Base-by-base conservation (phyloP, 1,140 invertebrate species). In the Cyclina sinensis region DNA sequence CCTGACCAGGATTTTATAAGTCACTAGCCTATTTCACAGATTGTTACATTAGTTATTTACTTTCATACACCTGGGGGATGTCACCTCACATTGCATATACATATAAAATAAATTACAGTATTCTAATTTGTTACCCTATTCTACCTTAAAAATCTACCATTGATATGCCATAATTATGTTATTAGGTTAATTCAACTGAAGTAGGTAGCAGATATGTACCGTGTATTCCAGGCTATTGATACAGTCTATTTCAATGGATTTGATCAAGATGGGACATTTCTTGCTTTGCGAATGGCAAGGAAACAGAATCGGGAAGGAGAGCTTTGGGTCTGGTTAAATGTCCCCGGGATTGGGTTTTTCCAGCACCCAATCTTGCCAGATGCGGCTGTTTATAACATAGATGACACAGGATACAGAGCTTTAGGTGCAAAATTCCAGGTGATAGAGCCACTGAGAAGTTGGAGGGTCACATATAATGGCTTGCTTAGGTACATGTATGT, bases 401-500 rank as follows among this genome's bases (percentile, higher is more conserved):
- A 92, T 73, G 91, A 83, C 0, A 90, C 90, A 4, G 91, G 86
- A n/a, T 97, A 96, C 96, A 95, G 94, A 37, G 96, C 96, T 14
- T 96, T 93, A 0, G 97, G 96, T 4, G 93, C 97, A 21, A 96
- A 96, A 83, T 94, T 97, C 79, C 95, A 96, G 86, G 89, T 96
- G 1, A 92, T 97, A 24, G 96, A 97, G 89, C 94, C 96, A 0
- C 94, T 96, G 88, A 87, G 93, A 85, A 94, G 95, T 59, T 96
- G 96, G 94, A 96, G 97, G 89, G 95, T 97, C 43, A 91, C 96
- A 54, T 97, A 96, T 92, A 97, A 97, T 92, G 97, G 97, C 3
- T 90, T 96, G 2, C 90, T 97, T 7, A 96, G 95, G 88, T 95
- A 90, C 5, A 18, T 21, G 5, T 57, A 27, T 43, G 43, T 43